A percentile compares a stretch with the other conserved stretches of the same genome.
Evolutionary conservation across 2,797 vertebrate species (phyloP).

Genomic region (Esox masquinongy): DNA sequence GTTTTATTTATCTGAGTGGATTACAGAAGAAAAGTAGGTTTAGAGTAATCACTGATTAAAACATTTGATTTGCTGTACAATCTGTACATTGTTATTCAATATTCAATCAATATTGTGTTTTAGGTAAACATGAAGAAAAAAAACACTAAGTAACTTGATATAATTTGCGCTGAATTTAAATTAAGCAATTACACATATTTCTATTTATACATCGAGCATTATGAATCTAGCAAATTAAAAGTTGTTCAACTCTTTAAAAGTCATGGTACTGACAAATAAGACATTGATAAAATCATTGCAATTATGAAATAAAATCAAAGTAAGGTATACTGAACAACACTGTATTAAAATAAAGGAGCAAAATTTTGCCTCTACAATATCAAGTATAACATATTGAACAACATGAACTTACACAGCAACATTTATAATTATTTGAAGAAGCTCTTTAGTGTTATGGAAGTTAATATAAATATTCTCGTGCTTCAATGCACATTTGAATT

Average conservation of each 20-base stretch:
- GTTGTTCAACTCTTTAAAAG: not conserved
- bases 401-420: not conserved
- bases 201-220: constrained; percentile 3
- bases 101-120: constrained; percentile 6
- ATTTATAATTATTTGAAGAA: not conserved
- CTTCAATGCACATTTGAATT: not conserved
- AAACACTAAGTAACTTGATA: constrained; percentile 5
- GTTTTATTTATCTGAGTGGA: constrained; percentile 28
- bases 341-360: not conserved
- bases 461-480: not conserved
- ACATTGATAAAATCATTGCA: not conserved
- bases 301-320: not conserved
- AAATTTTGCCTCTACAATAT: not conserved
- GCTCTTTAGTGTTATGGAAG: not conserved
- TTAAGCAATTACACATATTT: not conserved
- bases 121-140: not conserved
- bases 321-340: not conserved
- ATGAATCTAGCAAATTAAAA: not conserved
- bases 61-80: constrained; percentile 24
- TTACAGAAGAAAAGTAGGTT: constrained; percentile 37
- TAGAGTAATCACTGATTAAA: constrained; percentile 15
- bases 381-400: not conserved
- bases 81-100: constrained; percentile 6
- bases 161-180: not conserved
- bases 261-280: too few relatives aligned